phyloP scores from a whole-genome alignment of 2,113 vertebrate genomes.

The Gnathonemus longibarbis region DNA sequence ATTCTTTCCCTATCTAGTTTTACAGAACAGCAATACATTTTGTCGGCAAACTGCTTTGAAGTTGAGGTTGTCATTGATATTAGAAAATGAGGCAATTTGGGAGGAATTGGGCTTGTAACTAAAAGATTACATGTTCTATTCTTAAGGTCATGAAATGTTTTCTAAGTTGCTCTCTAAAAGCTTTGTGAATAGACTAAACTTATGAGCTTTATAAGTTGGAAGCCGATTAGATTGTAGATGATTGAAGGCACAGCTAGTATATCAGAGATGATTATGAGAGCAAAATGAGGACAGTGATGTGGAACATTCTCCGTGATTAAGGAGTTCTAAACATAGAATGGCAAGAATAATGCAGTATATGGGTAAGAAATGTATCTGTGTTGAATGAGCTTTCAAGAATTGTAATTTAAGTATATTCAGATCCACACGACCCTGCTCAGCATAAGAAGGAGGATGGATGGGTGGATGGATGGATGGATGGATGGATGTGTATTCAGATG shows the following conservation, averaged over 20 bases:
- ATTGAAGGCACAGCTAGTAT: neutral
- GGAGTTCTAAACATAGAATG: neutral
- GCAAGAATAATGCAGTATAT: neutral
- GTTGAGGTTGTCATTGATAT: neutral
- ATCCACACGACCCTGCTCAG: neutral
- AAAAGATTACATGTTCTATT: neutral
- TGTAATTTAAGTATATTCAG: neutral
- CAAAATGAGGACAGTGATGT: neutral
- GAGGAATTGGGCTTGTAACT: neutral
- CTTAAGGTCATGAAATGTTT: neutral
- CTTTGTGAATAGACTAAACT: neutral
- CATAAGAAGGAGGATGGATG: neutral
- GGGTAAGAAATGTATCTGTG: neutral
- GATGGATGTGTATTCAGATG: neutral
- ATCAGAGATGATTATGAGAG: neutral
- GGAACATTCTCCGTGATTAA: neutral
- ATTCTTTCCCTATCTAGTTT: conserved; percentile 35
- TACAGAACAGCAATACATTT: conserved; percentile 24
- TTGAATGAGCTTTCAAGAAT: neutral
- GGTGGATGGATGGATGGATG: neutral
- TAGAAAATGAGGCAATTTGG: neutral
- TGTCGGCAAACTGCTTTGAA: neutral
- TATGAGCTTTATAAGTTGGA: neutral
- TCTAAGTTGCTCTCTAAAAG: neutral
- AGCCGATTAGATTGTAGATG: neutral